Evolutionary conservation across 2,888 invertebrate genomes (phyloP).

Genomic region (Caenorhabditis sp.): DNA sequence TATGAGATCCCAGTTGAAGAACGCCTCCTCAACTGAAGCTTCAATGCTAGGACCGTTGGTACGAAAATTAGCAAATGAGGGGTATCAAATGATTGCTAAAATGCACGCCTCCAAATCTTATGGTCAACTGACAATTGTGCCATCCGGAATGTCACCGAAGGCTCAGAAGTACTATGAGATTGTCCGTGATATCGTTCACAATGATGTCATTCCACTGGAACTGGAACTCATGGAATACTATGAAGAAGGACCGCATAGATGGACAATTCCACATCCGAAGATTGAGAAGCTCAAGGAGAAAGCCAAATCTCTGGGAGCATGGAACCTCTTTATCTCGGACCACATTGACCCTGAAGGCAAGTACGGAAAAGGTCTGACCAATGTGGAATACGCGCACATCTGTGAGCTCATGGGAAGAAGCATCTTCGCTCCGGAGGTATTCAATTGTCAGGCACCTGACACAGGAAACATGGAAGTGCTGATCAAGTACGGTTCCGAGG

Average conservation of each 20-base stretch:
- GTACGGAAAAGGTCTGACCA: constrained; percentile 83
- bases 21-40: constrained; percentile 72
- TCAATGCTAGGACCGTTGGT: constrained; percentile 69
- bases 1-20: constrained; percentile 70
- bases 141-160: constrained; percentile 83
- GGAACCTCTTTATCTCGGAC: constrained; percentile 84
- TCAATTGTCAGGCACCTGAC: constrained; percentile 85
- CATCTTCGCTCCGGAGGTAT: constrained; percentile 84
- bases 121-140: constrained; percentile 82
- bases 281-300: constrained; percentile 84
- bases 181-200: constrained; percentile 84
- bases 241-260: constrained; percentile 76
- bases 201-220: constrained; percentile 84
- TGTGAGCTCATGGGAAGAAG: constrained; percentile 84
- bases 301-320: constrained; percentile 84
- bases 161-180: constrained; percentile 83
- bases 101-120: constrained; percentile 52
- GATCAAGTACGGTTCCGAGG: constrained; percentile 84
- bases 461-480: constrained; percentile 85
- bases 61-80: constrained; percentile 67
- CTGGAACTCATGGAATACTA: constrained; percentile 79
- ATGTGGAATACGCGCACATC: constrained; percentile 85
- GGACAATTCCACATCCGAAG: constrained; percentile 83
- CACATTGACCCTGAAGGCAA: constrained; percentile 83
- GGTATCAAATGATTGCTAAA: constrained; percentile 67